A percentile compares a stretch with the other conserved stretches of the same genome.
Evolutionary conservation across 2,797 vertebrate species (phyloP).

Genomic region (Falco cherrug): DNA sequence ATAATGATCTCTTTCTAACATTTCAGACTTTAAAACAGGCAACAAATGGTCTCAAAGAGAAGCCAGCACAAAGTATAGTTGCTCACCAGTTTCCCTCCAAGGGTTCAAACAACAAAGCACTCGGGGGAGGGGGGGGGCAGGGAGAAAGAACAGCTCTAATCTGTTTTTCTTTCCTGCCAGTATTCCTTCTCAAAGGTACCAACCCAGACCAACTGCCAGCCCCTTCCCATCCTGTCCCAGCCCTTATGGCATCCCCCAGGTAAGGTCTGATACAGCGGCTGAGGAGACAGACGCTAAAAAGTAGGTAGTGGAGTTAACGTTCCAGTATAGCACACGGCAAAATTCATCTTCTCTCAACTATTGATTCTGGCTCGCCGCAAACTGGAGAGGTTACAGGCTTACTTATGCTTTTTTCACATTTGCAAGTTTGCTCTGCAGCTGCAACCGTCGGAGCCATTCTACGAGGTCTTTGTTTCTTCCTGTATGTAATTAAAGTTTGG

Average conservation of each 20-base stretch:
- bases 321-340: neutral
- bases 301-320: neutral
- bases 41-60: constrained; percentile 40
- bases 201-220: neutral
- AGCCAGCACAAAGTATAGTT: constrained; percentile 10
- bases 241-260: neutral
- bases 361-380: neutral
- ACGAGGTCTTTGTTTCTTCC: neutral
- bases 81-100: constrained; percentile 9
- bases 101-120: neutral
- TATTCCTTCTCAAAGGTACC: neutral
- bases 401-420: neutral
- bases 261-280: neutral
- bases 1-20: constrained; percentile 39
- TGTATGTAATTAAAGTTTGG: neutral
- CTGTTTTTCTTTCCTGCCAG: constrained; percentile 3
- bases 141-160: neutral
- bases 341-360: neutral
- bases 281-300: neutral
- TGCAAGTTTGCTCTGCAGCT: constrained; percentile 5
- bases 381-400: neutral
- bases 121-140: neutral
- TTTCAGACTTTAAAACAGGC: constrained; percentile 30
- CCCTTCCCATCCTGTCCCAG: neutral
- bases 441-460: neutral